A percentile compares a stretch with the other conserved stretches of the same genome.
Conservation (phyloP, 2,797 vertebrate genomes). For the Columba guinea region DNA sequence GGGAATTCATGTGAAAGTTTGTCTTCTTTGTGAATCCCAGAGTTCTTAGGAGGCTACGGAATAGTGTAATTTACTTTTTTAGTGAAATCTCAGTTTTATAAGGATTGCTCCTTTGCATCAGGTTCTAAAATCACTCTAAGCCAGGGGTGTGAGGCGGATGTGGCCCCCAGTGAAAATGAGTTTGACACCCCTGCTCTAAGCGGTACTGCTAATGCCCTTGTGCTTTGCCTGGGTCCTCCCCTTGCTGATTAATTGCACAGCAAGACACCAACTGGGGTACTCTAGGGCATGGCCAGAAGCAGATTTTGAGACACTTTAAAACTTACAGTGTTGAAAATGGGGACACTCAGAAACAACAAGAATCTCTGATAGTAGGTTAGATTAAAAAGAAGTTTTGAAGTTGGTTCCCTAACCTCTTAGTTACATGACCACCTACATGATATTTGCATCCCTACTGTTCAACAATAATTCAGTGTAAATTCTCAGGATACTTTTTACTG, state of each 20-base stretch:
- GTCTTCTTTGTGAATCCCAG: not conserved
- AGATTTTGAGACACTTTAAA: not conserved
- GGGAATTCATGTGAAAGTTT: not conserved
- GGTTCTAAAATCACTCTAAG: not conserved
- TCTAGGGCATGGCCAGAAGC: not conserved
- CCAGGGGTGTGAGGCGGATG: too few species aligned
- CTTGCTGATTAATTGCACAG: not conserved
- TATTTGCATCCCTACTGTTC: not conserved
- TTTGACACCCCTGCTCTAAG: not conserved
- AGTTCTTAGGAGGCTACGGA: not conserved
- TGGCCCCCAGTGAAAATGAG: too few species aligned
- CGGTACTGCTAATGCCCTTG: not conserved
- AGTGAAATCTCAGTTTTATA: not conserved
- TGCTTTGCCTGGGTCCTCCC: not conserved
- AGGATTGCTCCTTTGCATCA: not conserved
- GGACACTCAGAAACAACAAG: not conserved
- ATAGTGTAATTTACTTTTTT: not conserved
- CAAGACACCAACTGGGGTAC: not conserved
- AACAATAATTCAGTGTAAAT: not conserved
- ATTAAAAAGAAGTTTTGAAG: not conserved
- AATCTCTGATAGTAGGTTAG: not conserved
- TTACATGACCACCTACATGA: not conserved
- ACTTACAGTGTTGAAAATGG: not conserved
- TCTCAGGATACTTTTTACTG: not conserved
- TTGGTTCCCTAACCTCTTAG: not conserved